Conservation (phyloP, 2,888 invertebrate genomes). For the Capitulum mitella region DNA sequence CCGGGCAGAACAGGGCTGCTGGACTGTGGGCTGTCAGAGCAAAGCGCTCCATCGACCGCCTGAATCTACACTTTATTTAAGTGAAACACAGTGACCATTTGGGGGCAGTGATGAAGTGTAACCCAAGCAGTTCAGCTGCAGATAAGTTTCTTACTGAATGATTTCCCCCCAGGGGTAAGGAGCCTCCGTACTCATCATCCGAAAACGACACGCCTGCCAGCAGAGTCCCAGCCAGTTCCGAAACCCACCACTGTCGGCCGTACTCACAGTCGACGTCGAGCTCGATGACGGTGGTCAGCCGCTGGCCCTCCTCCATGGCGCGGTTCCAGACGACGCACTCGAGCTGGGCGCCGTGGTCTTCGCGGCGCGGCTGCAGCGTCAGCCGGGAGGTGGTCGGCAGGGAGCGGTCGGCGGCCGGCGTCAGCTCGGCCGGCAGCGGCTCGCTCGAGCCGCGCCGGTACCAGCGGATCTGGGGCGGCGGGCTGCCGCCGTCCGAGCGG, state of each 20-base stretch:
- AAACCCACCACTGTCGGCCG: no score
- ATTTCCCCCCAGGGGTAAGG: no score
- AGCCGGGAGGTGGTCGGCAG: slow-evolving; percentile 68
- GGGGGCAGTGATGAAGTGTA: no score
- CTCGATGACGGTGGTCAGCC: slow-evolving; percentile 68
- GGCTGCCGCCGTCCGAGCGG: slow-evolving; percentile 79
- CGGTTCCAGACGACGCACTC: slow-evolving; percentile 83
- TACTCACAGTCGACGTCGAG: slow-evolving; percentile 87
- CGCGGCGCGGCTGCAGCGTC: slow-evolving; percentile 65
- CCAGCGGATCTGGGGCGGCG: slow-evolving; percentile 65
- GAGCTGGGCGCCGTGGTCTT: slow-evolving; percentile 75
- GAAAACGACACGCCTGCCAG: no score
- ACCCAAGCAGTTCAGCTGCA: no score
- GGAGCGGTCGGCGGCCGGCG: slow-evolving; percentile 60
- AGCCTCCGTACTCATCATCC: no score
- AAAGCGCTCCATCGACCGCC: background rate
- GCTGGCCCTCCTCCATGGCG: slow-evolving; percentile 72
- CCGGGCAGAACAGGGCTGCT: no score
- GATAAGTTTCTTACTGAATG: no score
- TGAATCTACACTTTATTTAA: no score
- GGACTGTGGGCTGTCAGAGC: no score
- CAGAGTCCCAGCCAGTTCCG: no score
- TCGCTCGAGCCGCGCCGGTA: slow-evolving; percentile 31
- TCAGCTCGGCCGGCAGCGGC: slow-evolving; percentile 33
- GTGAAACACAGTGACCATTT: no score